A percentile compares a stretch with the other conserved stretches of the same genome.
phyloP scores from a whole-genome alignment of 2,113 vertebrate genomes.

The Ceyx margarethae region DNA sequence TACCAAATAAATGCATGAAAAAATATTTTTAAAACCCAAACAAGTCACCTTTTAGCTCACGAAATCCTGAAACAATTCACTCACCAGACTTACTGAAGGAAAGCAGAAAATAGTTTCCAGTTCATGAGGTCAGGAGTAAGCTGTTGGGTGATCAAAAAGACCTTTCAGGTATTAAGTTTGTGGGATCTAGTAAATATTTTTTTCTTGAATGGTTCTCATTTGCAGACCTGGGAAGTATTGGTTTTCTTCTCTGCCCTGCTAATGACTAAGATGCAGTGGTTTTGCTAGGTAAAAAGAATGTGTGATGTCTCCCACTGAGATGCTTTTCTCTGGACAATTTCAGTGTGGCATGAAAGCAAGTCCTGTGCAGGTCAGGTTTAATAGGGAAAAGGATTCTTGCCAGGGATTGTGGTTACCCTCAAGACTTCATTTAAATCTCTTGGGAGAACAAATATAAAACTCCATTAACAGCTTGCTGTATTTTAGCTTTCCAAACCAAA shows the following conservation, averaged over 20 bases:
- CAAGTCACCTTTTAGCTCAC: not conserved
- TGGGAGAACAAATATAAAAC: constrained; percentile 25
- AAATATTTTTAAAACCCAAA: not conserved
- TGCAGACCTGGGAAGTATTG: constrained; percentile 45
- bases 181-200: constrained; percentile 4
- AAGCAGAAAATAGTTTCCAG: constrained; percentile 36
- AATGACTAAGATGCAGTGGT: not conserved
- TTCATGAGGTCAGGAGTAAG: constrained; percentile 30
- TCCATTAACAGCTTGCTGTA: not conserved
- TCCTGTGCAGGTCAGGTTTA: constrained; percentile 38
- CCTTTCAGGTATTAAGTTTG: not conserved
- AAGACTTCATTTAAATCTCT: constrained; percentile 8
- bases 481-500: constrained; percentile 31
- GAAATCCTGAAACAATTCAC: constrained; percentile 16
- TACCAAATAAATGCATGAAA: not conserved
- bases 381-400: not conserved
- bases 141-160: not conserved
- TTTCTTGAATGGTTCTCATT: constrained; percentile 24
- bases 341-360: not conserved
- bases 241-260: constrained; percentile 17
- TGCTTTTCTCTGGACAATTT: constrained; percentile 32
- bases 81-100: not conserved
- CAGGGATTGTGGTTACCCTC: constrained; percentile 40
- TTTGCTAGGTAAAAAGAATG: constrained; percentile 3
- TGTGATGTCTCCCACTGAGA: constrained; percentile 3